Conservation (phyloP, 2,888 invertebrate species). For the Mesorhabditis sp. region DNA sequence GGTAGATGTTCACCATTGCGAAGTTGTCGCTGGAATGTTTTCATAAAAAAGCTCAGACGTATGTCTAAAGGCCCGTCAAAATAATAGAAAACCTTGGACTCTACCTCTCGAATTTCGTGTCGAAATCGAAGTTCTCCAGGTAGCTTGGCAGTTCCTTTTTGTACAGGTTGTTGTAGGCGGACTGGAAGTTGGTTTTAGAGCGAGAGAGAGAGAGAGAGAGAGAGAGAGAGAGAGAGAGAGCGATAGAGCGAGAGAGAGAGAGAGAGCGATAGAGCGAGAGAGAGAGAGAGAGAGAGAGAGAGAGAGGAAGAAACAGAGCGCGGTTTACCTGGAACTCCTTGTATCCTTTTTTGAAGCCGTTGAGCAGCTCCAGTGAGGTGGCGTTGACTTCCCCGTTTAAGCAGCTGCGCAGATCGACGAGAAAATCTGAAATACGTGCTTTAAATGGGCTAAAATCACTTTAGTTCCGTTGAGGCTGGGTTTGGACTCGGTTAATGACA, state of each 20-base stretch:
- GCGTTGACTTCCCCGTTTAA: conserved; percentile 42
- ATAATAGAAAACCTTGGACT: background rate
- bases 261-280: no score
- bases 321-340: conserved; percentile 14
- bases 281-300: no score
- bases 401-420: conserved; percentile 50
- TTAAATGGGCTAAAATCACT: background rate
- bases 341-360: conserved; percentile 27
- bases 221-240: no score
- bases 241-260: no score
- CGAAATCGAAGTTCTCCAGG: conserved; percentile 53
- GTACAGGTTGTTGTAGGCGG: conserved; percentile 50
- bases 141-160: conserved; percentile 53
- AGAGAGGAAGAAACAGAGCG: no score
- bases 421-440: conserved; percentile 19
- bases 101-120: conserved; percentile 50
- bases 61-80: background rate
- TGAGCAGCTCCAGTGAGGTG: conserved; percentile 35
- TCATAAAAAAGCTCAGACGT: background rate
- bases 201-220: no score
- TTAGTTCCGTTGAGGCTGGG: no score
- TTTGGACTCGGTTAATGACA: no score
- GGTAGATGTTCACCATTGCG: conserved; percentile 54
- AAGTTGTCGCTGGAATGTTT: conserved; percentile 49
- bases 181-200: conserved; percentile 13